Conservation (phyloP, 2,888 invertebrate species). For the Drosophila austrosaltans region DNA sequence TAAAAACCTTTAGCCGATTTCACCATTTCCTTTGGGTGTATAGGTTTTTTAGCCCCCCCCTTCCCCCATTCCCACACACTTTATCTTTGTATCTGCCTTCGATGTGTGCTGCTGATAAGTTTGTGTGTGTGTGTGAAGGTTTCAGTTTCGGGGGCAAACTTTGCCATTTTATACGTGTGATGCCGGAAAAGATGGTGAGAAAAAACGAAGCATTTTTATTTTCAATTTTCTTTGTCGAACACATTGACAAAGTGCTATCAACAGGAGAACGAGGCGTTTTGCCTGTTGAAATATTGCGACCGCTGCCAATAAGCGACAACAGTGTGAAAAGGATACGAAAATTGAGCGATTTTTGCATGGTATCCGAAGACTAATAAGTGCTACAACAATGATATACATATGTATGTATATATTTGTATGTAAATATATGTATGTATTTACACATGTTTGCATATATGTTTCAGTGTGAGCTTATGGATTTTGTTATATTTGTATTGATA, state of each 20-base stretch:
- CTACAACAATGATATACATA: constrained; percentile 42
- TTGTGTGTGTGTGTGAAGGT: constrained; percentile 27
- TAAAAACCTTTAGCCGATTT: constrained; percentile 47
- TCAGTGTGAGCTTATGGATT: constrained; percentile 1
- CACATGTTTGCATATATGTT: constrained; percentile 14
- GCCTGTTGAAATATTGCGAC: constrained; percentile 60
- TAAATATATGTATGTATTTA: constrained; percentile 25
- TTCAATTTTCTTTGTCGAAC: constrained; percentile 72
- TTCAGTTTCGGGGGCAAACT: constrained; percentile 51
- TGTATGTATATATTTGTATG: constrained; percentile 25
- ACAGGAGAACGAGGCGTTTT: constrained; percentile 51
- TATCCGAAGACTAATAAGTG: constrained; percentile 49
- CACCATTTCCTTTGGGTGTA: constrained; percentile 34
- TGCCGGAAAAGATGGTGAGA: constrained; percentile 38
- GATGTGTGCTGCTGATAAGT: constrained; percentile 9
- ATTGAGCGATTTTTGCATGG: constrained; percentile 46
- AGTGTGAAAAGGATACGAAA: constrained; percentile 32
- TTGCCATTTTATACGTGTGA: constrained; percentile 62
- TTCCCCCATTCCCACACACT: constrained; percentile 5
- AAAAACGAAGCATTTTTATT: constrained; percentile 64
- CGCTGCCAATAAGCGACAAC: constrained; percentile 48
- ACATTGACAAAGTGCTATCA: constrained; percentile 75
- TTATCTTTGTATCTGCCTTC: constrained; percentile 1
- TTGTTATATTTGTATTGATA: constrained; percentile 38
- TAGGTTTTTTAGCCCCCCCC: background rate